phyloP scores from a whole-genome alignment of 2,113 vertebrate genomes.

The Willisornis vidua region DNA sequence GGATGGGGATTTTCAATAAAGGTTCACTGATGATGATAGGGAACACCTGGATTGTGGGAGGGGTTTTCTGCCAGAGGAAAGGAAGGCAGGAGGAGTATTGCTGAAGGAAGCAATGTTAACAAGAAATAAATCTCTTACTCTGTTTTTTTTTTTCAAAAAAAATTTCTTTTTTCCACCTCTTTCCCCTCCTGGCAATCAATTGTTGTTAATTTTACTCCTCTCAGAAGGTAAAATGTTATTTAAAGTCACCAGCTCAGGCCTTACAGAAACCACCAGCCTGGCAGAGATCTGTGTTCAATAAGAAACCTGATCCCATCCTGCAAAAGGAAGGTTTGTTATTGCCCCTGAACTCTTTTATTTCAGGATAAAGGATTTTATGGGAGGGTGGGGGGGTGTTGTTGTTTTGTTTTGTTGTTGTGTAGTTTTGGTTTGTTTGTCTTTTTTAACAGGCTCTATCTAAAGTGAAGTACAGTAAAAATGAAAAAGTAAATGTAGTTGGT shows the following conservation, averaged over 20 bases:
- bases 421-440: not conserved
- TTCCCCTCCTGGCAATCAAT: not conserved
- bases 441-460: not conserved
- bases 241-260: not conserved
- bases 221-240: not conserved
- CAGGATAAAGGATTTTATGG: not conserved
- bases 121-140: not conserved
- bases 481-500: not conserved
- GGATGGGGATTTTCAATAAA: rapidly evolving
- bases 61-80: not conserved
- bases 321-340: not conserved
- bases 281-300: not conserved
- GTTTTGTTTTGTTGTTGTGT: not conserved
- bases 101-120: not conserved
- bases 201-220: not conserved
- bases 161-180: not conserved
- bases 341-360: not conserved
- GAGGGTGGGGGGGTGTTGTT: not conserved
- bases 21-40: not conserved
- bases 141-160: not conserved
- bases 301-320: not conserved
- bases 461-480: not conserved
- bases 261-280: not conserved
- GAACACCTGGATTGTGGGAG: not conserved
- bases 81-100: not conserved